phyloP scores from a whole-genome alignment of 2,888 invertebrate species.

The Tenthredo mesomela region DNA sequence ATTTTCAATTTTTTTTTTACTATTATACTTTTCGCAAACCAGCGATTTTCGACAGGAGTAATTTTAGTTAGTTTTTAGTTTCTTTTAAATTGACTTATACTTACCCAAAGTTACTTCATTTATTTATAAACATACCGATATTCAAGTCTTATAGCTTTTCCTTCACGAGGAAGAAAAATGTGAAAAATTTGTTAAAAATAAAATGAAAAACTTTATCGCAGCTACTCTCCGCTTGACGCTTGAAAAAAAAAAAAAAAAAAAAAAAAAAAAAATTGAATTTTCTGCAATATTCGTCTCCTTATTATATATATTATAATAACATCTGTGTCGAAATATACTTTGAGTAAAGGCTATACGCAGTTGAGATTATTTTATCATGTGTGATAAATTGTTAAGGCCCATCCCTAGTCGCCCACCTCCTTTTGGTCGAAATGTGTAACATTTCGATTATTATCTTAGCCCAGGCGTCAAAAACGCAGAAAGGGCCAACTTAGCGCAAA shows the following conservation, averaged over 20 bases:
- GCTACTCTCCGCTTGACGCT: no score
- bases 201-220: no score
- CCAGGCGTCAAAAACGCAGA: no score
- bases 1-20: background rate
- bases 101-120: background rate
- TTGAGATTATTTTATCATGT: constrained; percentile 25
- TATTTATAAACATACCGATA: no score
- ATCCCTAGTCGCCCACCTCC: no score
- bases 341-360: background rate
- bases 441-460: no score
- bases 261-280: background rate
- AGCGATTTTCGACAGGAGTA: background rate
- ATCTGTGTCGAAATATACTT: constrained; percentile 6
- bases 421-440: no score
- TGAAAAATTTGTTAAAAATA: background rate
- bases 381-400: constrained; percentile 35
- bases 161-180: no score
- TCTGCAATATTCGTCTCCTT: background rate
- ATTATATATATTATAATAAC: background rate
- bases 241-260: no score
- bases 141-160: no score
- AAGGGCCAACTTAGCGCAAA: no score
- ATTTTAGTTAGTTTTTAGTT: background rate
- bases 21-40: background rate
- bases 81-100: background rate